phyloP scores from a whole-genome alignment of 2,888 invertebrate species.

The Nasonia oneida region DNA sequence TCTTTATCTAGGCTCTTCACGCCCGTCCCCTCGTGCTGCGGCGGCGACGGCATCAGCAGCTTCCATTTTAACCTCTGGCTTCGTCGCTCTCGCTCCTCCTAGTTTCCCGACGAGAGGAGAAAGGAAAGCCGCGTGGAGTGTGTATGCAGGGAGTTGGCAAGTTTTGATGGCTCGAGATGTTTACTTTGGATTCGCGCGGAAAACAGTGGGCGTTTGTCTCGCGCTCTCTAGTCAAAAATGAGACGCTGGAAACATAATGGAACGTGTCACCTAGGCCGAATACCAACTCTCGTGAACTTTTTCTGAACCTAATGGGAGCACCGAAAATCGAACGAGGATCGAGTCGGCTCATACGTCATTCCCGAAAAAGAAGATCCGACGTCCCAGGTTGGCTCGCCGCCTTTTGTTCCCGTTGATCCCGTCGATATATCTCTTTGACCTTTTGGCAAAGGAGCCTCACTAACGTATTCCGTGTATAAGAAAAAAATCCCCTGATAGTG shows the following conservation, averaged over 20 bases:
- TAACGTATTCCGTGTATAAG: constrained; percentile 50
- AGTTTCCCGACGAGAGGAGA: background rate
- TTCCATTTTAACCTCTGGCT: constrained; percentile 27
- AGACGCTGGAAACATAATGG: background rate
- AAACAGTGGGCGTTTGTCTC: background rate
- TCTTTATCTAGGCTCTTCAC: constrained; percentile 61
- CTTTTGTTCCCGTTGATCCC: background rate
- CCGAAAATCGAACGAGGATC: background rate
- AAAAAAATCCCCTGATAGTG: constrained; percentile 23
- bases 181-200: constrained; percentile 25
- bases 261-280: background rate
- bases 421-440: constrained; percentile 33
- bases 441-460: background rate
- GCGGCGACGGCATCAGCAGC: background rate
- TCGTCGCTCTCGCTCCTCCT: background rate
- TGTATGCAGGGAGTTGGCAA: background rate
- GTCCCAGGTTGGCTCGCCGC: background rate
- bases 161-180: constrained; percentile 45
- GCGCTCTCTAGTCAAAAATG: background rate
- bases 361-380: background rate
- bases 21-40: background rate
- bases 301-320: background rate
- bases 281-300: too few relatives aligned
- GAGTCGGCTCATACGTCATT: background rate
- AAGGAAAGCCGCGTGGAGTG: background rate